Evolutionary conservation across 2,888 invertebrate genomes (phyloP).

Genomic region (Acrocyrtus sp.): DNA sequence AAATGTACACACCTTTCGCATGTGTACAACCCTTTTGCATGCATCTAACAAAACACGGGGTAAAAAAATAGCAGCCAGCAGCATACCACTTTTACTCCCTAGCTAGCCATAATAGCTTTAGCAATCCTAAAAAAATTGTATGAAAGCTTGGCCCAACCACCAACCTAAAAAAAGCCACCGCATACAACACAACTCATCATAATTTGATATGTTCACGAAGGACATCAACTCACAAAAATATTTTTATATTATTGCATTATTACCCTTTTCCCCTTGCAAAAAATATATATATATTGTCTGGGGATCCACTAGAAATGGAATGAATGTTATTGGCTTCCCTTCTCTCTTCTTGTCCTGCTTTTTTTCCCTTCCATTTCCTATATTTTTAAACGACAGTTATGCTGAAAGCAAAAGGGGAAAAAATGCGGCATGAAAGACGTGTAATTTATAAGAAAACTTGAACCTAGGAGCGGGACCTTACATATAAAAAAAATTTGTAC

Average conservation of each 20-base stretch:
- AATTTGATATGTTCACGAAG: constrained; percentile 40
- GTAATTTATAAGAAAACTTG: constrained; percentile 46
- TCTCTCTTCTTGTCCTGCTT: neutral
- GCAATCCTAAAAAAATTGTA: neutral
- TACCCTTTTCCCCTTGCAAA: neutral
- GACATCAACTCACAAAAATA: constrained; percentile 23
- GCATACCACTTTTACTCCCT: too few relatives aligned
- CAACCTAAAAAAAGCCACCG: too few relatives aligned
- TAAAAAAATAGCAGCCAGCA: too few relatives aligned
- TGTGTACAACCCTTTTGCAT: too few relatives aligned
- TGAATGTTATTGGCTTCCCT: neutral
- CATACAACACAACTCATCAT: constrained; percentile 38
- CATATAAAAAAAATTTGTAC: constrained; percentile 33
- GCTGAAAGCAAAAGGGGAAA: too few relatives aligned
- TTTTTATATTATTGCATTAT: neutral
- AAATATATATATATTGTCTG: too few relatives aligned
- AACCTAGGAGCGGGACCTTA: constrained; percentile 18
- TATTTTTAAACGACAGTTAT: too few relatives aligned
- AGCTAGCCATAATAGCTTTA: constrained; percentile 31
- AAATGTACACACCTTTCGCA: too few relatives aligned
- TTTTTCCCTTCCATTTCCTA: too few relatives aligned
- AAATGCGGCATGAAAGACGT: constrained; percentile 26
- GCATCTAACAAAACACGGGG: too few relatives aligned
- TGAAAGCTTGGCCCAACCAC: too few relatives aligned
- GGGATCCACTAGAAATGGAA: neutral